Base-by-base conservation (phyloP, 2,888 invertebrate genomes). In the Acronicta leporina region DNA sequence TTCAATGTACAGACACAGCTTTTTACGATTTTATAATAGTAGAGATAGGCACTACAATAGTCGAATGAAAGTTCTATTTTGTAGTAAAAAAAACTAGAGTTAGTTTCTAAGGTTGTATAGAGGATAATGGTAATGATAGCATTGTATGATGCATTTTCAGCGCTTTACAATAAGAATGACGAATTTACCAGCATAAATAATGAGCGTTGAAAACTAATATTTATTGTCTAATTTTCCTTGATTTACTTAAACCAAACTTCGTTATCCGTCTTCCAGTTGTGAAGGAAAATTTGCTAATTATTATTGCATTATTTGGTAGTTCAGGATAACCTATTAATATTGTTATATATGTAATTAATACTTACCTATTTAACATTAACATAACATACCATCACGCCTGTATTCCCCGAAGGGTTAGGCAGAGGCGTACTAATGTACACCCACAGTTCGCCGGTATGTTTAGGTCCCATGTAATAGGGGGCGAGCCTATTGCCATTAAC, bases 231-330 rank as follows among this genome's bases (percentile, higher is more conserved):
- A 43, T 64, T 59, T 58, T 70, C 54, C 71, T 73, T 50, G 50
- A 61, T 73, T 72, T 20, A 20, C 20, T 44, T 10, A 35, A 30
- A 69, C 52, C 41, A 50, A 73, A 56, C 49, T 30, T 50, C 35
- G 35, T 52, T 65, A 55, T 46, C 30, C 16, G 40, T 73, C 49
- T 73, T 56, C 25, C 11, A 44, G 20, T 9, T 35, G 49, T 41
- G 43, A 48, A 50, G 68, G 73, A 73, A 73, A 67, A 69, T 48
- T 47, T 42, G 14, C 33, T 27, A 58, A 57, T 33, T 35, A 57
- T 33, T 35, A 49, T 40, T 9, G 6, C n/a, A 33, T 35, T 43
- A 38, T 66, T 59, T 42, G 25, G 13, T 6, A 5, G 15, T 46
- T 58, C 51, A 33, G 30, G 48, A 16, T 59, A 44, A 33, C 27